Evolutionary conservation across 2,113 vertebrate species (phyloP).

Genomic region (Sapajus apella): DNA sequence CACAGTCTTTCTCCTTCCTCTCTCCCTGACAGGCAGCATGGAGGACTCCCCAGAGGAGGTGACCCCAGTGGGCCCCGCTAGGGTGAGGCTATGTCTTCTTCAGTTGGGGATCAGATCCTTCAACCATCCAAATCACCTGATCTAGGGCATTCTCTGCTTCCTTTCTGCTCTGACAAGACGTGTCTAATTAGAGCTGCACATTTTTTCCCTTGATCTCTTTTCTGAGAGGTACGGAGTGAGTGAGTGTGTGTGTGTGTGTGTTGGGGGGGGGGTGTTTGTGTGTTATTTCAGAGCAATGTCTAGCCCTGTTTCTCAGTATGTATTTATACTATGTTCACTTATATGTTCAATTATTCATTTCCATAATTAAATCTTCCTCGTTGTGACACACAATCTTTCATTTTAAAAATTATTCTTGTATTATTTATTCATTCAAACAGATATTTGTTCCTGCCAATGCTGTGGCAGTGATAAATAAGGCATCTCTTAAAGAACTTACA

Average conservation of each 20-base stretch:
- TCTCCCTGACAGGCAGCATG: not conserved
- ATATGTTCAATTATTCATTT: not conserved
- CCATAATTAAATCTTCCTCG: not conserved
- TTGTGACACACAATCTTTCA: not conserved
- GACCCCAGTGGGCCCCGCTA: not conserved
- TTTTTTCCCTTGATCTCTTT: not conserved
- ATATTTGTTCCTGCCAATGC: not conserved
- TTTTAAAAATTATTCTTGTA: not conserved
- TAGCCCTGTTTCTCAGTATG: not conserved
- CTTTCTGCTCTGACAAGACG: not conserved
- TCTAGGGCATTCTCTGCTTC: not conserved
- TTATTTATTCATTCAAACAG: conserved; percentile 20
- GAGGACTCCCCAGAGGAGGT: not conserved
- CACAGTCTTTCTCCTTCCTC: not conserved
- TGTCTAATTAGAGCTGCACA: not conserved
- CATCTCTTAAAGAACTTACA: not conserved
- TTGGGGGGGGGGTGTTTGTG: too few species aligned
- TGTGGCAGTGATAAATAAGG: not conserved
- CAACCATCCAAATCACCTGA: not conserved
- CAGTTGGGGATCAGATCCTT: not conserved
- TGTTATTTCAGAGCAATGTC: not conserved
- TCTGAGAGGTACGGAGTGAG: not conserved
- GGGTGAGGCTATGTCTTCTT: not conserved
- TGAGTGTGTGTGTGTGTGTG: not conserved
- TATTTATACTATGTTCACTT: not conserved